Evolutionary conservation across 2,113 vertebrate species (phyloP).

Genomic region (Callipepla californica): DNA sequence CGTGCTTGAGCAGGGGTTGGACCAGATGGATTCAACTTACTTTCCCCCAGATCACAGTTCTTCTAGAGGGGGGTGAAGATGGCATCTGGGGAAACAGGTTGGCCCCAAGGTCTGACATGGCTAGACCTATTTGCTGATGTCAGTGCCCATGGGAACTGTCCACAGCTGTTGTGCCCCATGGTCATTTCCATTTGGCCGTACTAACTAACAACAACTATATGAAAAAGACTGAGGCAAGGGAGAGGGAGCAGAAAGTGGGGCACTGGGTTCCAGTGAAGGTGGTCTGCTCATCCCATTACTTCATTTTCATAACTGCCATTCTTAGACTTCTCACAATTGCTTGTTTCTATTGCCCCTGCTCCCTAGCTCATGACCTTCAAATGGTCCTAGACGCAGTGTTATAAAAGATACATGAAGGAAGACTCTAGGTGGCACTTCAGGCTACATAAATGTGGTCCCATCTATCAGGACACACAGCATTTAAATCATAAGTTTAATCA

Average conservation of each 20-base stretch:
- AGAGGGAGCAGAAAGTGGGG: not conserved
- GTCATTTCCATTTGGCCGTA: not conserved
- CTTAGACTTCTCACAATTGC: not conserved
- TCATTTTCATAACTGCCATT: not conserved
- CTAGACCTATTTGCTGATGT: rapidly evolving
- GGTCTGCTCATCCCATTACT: not conserved
- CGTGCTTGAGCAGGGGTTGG: not conserved
- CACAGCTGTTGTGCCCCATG: rapidly evolving
- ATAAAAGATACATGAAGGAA: slow-evolving; percentile 25
- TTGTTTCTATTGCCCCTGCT: not conserved
- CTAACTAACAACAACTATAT: not conserved
- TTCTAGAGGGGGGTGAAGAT: not conserved
- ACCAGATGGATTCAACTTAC: not conserved
- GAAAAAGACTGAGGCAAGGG: not conserved
- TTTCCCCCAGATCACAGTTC: not conserved
- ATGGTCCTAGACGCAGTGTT: not conserved
- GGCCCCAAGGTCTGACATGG: not conserved
- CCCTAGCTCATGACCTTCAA: slow-evolving; percentile 31
- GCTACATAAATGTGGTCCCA: slow-evolving; percentile 52
- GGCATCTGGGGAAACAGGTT: not conserved
- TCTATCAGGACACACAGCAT: not conserved
- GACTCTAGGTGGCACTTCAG: slow-evolving; percentile 73
- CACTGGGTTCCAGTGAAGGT: rapidly evolving
- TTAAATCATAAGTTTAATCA: slow-evolving; percentile 43
- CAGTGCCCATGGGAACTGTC: rapidly evolving